Conservation (phyloP, 92 coral and sea anemone species). For the Zoanthus sociatus region DNA sequence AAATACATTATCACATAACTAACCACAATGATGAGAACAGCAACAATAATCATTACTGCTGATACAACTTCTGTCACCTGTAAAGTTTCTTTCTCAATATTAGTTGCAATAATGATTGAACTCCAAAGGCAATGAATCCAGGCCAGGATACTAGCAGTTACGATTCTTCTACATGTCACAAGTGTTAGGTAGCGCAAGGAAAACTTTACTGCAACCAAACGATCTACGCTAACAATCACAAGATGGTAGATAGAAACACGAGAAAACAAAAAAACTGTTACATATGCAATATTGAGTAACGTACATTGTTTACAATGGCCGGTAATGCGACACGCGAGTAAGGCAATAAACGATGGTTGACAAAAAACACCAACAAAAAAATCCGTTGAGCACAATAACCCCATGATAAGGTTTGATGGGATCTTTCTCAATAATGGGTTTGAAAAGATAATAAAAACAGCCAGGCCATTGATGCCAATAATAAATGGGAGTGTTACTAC, state of each 20-base stretch:
- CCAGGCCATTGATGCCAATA: background rate
- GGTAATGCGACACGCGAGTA: background rate
- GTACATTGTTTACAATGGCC: background rate
- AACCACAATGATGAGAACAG: background rate
- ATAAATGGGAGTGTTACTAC: background rate
- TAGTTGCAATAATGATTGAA: too few relatives aligned
- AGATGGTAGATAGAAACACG: background rate
- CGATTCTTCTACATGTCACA: background rate
- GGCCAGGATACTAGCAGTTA: too few relatives aligned
- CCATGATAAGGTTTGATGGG: background rate
- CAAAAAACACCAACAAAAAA: background rate
- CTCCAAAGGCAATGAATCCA: background rate
- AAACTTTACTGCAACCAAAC: too few relatives aligned
- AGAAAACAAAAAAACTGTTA: background rate
- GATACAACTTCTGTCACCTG: background rate
- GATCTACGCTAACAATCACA: too few relatives aligned
- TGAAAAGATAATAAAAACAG: background rate
- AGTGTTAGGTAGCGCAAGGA: too few relatives aligned
- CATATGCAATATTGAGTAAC: background rate
- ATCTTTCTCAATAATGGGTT: background rate
- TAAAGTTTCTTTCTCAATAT: background rate
- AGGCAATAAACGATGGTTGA: background rate
- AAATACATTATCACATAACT: background rate
- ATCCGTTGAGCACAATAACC: too few relatives aligned
- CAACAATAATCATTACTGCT: background rate